Conservation (phyloP, 2,888 invertebrate species). For the Spisula solida region DNA sequence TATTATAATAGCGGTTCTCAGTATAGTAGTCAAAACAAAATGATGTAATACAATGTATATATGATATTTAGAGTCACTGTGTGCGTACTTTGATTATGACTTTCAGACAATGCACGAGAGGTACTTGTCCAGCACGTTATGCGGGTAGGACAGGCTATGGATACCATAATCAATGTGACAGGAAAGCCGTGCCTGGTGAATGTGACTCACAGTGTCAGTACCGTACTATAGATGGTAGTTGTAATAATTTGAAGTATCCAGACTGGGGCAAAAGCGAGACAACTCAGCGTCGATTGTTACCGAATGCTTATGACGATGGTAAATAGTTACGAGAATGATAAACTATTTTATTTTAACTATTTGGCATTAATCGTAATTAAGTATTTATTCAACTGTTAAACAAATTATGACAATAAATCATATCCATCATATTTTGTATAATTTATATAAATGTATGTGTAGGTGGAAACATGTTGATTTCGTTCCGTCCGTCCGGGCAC, state of each 20-base stretch:
- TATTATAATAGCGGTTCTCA: no score
- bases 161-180: neutral
- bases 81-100: no score
- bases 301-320: conserved; percentile 41
- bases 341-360: no score
- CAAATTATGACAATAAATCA: neutral
- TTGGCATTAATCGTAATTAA: no score
- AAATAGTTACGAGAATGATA: neutral
- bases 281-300: conserved; percentile 24
- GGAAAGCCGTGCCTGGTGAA: neutral
- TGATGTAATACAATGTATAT: no score
- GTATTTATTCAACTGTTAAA: neutral
- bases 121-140: neutral
- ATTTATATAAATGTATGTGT: no score
- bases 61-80: neutral
- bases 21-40: no score
- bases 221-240: conserved; percentile 96
- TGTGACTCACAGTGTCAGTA: conserved; percentile 88
- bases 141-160: no score
- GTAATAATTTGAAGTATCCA: conserved; percentile 96
- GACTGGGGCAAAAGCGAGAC: conserved; percentile 91
- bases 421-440: no score
- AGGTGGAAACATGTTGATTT: no score
- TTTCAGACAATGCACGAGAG: neutral
- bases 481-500: no score